Evolutionary conservation across 2,797 vertebrate genomes (phyloP).

Genomic region (Luscinia luscinia): DNA sequence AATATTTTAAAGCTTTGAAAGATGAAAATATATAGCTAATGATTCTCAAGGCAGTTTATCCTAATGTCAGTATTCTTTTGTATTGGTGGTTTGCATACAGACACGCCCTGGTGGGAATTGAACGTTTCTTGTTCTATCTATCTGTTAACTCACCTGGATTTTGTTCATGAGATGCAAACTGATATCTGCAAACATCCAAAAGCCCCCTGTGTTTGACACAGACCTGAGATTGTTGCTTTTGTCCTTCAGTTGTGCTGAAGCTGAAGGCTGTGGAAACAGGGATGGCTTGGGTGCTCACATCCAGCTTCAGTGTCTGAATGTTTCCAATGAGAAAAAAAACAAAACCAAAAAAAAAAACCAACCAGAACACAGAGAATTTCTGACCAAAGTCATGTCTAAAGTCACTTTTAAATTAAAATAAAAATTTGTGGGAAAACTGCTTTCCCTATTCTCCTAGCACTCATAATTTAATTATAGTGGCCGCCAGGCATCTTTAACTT

Average conservation of each 20-base stretch:
- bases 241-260: background rate
- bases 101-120: background rate
- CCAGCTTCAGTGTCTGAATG: background rate
- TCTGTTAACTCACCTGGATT: background rate
- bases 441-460: slow-evolving; percentile 1
- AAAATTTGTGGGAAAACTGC: slow-evolving; percentile 49
- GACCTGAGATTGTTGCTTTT: background rate
- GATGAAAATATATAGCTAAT: background rate
- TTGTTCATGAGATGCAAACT: background rate
- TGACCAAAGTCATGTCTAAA: background rate
- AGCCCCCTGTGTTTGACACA: background rate
- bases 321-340: background rate
- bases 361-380: background rate
- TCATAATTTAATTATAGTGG: slow-evolving; percentile 65
- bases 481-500: slow-evolving; percentile 57
- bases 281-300: background rate
- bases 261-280: background rate
- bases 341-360: accelerated
- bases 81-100: background rate
- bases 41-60: background rate
- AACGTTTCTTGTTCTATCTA: background rate
- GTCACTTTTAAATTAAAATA: slow-evolving; percentile 49
- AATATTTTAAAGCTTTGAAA: background rate
- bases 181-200: background rate
- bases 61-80: background rate